phyloP scores from a whole-genome alignment of 2,113 vertebrate genomes.

The Pomatorhinus ruficollis region DNA sequence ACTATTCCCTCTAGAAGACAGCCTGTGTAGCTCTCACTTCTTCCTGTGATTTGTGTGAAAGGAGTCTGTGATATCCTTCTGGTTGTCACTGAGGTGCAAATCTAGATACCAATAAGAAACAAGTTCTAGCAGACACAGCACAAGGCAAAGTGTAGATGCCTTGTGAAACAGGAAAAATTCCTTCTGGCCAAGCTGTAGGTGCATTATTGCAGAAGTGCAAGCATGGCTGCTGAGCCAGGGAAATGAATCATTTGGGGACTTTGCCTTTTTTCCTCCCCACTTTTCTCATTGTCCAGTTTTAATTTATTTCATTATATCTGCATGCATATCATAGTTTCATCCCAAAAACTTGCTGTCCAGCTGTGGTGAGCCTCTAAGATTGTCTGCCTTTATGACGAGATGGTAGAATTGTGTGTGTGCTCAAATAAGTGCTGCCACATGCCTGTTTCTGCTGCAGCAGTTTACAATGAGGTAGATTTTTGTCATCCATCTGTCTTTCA shows the following conservation, averaged over 20 bases:
- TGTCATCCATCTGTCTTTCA: not conserved
- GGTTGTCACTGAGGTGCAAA: not conserved
- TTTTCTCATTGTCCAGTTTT: not conserved
- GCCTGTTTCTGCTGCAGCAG: not conserved
- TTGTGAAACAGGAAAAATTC: not conserved
- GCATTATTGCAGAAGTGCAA: not conserved
- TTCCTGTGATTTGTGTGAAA: not conserved
- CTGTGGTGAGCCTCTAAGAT: not conserved
- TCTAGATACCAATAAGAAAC: not conserved
- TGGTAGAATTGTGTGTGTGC: not conserved
- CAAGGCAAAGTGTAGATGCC: not conserved
- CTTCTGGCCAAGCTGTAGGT: not conserved
- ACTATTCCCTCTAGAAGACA: not conserved
- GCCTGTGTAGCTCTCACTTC: not conserved
- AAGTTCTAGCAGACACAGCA: not conserved
- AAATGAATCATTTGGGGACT: not conserved
- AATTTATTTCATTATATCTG: not conserved
- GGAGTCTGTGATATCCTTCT: not conserved
- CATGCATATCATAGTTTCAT: not conserved
- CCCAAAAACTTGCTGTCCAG: not conserved
- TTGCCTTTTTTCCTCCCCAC: not conserved
- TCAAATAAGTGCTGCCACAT: not conserved
- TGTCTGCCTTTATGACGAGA: not conserved
- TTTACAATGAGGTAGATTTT: not conserved
- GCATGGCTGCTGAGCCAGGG: not conserved